Percentiles rank a stretch among this genome's conserved stretches.
Evolutionary conservation across 2,113 vertebrate species (phyloP).

Genomic region (Daboia siamensis): DNA sequence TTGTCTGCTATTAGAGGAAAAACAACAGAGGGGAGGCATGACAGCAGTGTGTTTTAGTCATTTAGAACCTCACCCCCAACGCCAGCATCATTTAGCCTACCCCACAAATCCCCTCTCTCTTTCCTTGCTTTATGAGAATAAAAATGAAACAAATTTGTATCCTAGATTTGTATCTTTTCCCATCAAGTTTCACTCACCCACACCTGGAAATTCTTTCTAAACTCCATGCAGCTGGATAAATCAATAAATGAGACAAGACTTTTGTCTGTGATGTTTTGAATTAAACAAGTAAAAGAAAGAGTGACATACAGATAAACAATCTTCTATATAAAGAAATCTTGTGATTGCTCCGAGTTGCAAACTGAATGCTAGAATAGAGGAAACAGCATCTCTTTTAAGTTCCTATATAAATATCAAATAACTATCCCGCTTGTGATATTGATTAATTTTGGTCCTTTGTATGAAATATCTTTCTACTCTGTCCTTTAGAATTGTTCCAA

Average conservation of each 20-base stretch:
- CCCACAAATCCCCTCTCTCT: too few relatives aligned
- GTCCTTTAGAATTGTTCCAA: background rate
- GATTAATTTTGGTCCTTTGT: background rate
- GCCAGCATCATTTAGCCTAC: too few relatives aligned
- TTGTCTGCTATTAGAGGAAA: background rate
- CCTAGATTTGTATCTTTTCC: too few relatives aligned
- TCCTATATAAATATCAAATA: background rate
- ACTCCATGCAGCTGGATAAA: background rate
- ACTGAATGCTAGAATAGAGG: background rate
- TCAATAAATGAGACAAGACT: background rate
- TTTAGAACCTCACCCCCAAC: background rate
- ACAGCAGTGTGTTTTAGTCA: background rate
- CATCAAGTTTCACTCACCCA: background rate
- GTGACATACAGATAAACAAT: background rate
- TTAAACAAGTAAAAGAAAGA: background rate
- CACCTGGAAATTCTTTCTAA: background rate
- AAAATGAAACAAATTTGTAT: too few relatives aligned
- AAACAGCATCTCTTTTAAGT: background rate
- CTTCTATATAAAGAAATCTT: background rate
- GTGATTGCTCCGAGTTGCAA: background rate
- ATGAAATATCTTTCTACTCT: background rate
- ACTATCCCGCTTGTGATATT: background rate
- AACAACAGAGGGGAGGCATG: background rate
- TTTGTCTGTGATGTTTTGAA: background rate
- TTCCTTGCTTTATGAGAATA: too few relatives aligned